Conservation (phyloP, 1,140 invertebrate species). For the Danaus plexippus region DNA sequence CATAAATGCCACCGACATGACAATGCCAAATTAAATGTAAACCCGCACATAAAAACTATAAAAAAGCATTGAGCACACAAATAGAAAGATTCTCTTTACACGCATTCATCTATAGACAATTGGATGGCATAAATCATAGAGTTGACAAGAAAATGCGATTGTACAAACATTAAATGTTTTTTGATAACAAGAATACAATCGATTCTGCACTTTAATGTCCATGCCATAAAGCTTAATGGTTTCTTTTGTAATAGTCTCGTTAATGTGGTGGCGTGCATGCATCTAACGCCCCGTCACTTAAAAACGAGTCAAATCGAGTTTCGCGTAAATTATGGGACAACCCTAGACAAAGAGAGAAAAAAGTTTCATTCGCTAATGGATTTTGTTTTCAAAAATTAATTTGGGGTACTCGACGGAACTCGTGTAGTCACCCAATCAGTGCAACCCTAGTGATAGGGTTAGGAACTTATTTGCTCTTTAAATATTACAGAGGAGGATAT, state of each 20-base stretch:
- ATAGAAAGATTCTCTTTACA: constrained; percentile 64
- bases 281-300: constrained; percentile 60
- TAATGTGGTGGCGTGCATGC: constrained; percentile 26
- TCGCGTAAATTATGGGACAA: constrained; percentile 66
- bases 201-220: constrained; percentile 21
- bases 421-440: constrained; percentile 58
- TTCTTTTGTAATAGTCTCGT: constrained; percentile 2
- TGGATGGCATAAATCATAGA: constrained; percentile 61
- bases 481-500: not conserved
- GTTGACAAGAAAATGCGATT: constrained; percentile 59
- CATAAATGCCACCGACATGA: constrained; percentile 52
- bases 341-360: constrained; percentile 60
- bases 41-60: constrained; percentile 53
- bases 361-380: constrained; percentile 66
- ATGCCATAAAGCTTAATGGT: constrained; percentile 14
- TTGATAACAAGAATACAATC: constrained; percentile 10
- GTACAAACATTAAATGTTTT: constrained; percentile 25
- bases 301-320: constrained; percentile 57
- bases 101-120: constrained; percentile 64
- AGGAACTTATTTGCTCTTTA: not conserved
- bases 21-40: constrained; percentile 65
- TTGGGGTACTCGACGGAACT: constrained; percentile 59
- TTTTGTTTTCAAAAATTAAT: constrained; percentile 69
- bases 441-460: constrained; percentile 42
- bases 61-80: constrained; percentile 43